Base-by-base conservation (phyloP, 2,113 vertebrate genomes). In the Dicentrarchus labrax region DNA sequence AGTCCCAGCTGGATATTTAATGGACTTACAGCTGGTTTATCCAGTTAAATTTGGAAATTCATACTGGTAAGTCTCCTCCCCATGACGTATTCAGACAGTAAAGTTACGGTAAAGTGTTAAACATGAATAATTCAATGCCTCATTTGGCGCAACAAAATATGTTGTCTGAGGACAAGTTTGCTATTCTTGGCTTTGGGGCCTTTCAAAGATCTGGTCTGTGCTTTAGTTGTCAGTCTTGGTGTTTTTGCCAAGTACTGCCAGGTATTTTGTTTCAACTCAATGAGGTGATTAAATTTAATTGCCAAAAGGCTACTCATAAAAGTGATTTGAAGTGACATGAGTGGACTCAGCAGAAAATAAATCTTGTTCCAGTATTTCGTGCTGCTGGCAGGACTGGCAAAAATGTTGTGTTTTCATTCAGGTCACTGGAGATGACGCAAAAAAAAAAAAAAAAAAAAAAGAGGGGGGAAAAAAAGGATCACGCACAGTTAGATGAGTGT, bases 1-100 rank as follows among this genome's bases (percentile, higher is more conserved):
- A 19, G 6, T 24, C 13, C 17, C 43, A 54, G 43, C 22, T 68
- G 61, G 22, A 50, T 24, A 45, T 7, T 41, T 8, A 22, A 5
- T 6, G 36, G 8, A 6, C 22, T 47, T 19, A 11, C 3, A 70
- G 16, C 11, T 45, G 36, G 8, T 70, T 19, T 48, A 51, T 56
- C n/a, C 16, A 17, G 50, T 8, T 39, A 11, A 16, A 56, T 57
- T 1, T 16, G 38, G n/a, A 80, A 70, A 39, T 78, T 9, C 19
- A 45, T 72, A 80, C 82, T 12, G 79, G 82, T 0, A 82, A 82
- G 7, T 79, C 79, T 61, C 76, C 80, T 78, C 83, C 79, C 60
- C 5, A 13, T 71, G 64, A 78, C 22, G 5, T 36, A 15, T 8
- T n/a, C 36, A 51, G 15, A 51, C 21, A n/a, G n/a, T 38, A 68